phyloP scores from a whole-genome alignment of 2,888 invertebrate species.

The Torymus aiolomorphi region DNA sequence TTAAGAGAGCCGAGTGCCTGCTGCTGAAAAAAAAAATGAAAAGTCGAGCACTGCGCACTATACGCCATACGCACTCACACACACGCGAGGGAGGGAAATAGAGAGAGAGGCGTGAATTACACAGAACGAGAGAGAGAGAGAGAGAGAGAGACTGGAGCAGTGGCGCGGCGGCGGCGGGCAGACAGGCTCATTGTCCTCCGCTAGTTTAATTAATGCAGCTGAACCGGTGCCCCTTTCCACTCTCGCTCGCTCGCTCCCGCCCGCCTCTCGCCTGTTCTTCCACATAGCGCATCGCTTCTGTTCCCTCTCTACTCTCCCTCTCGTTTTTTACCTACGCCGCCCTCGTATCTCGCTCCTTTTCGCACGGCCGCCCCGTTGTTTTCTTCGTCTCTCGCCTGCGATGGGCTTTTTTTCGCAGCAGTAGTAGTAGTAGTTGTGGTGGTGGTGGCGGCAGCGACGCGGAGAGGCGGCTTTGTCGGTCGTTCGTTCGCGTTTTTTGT shows the following conservation, averaged over 20 bases:
- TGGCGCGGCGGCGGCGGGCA: constrained; percentile 60
- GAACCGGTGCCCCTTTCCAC: constrained; percentile 63
- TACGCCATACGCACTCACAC: too few relatives aligned
- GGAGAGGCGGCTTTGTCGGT: too few relatives aligned
- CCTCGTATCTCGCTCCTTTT: constrained; percentile 6
- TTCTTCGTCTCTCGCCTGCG: constrained; percentile 1
- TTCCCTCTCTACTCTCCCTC: constrained; percentile 20
- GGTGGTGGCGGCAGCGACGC: too few relatives aligned
- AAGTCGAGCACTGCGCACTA: not conserved
- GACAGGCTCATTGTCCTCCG: constrained; percentile 74
- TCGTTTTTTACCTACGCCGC: not conserved
- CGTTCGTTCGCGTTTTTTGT: not conserved
- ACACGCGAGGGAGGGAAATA: not conserved
- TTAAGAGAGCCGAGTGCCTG: constrained; percentile 43
- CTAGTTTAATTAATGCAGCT: constrained; percentile 75
- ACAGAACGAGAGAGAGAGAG: constrained; percentile 56
- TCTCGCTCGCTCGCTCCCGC: constrained; percentile 4
- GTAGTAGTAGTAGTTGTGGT: too few relatives aligned
- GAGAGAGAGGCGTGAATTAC: constrained; percentile 69
- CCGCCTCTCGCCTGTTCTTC: constrained; percentile 19
- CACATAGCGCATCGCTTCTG: constrained; percentile 12
- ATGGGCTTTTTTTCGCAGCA: constrained; percentile 1
- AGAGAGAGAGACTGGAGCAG: constrained; percentile 57
- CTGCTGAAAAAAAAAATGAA: constrained; percentile 49
- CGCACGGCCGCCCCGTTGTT: not conserved